A percentile compares a stretch with the other conserved stretches of the same genome.
Evolutionary conservation across 2,113 vertebrate genomes (phyloP).

Genomic region (Gracilinanus agilis): DNA sequence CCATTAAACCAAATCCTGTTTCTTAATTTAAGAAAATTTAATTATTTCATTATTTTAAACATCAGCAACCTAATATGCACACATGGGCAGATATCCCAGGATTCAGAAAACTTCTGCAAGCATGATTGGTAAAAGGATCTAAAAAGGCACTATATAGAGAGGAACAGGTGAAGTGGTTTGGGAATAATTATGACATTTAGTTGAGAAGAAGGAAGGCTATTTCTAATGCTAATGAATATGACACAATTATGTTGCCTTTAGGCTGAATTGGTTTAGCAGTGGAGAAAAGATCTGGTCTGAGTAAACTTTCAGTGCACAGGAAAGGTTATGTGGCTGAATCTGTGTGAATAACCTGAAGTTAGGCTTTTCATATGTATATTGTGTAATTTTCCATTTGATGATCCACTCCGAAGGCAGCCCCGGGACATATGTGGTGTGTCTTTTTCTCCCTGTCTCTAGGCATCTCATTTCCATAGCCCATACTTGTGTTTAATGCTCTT

Average conservation of each 20-base stretch:
- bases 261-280: neutral
- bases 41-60: neutral
- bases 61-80: neutral
- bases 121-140: neutral
- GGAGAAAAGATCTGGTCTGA: neutral
- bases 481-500: neutral
- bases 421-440: neutral
- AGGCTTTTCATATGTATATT: neutral
- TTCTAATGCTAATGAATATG: neutral
- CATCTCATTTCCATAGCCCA: neutral
- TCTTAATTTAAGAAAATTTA: constrained; percentile 36
- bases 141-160: neutral
- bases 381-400: neutral
- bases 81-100: neutral
- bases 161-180: neutral
- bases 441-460: neutral
- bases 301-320: neutral
- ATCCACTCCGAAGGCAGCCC: neutral
- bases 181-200: neutral
- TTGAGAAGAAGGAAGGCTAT: neutral
- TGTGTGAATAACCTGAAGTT: neutral
- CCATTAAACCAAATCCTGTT: constrained; percentile 10
- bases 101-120: neutral
- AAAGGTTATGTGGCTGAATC: neutral
- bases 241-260: neutral